Evolutionary conservation across 2,113 vertebrate genomes (phyloP).

Genomic region (Bambusicola thoracicus): DNA sequence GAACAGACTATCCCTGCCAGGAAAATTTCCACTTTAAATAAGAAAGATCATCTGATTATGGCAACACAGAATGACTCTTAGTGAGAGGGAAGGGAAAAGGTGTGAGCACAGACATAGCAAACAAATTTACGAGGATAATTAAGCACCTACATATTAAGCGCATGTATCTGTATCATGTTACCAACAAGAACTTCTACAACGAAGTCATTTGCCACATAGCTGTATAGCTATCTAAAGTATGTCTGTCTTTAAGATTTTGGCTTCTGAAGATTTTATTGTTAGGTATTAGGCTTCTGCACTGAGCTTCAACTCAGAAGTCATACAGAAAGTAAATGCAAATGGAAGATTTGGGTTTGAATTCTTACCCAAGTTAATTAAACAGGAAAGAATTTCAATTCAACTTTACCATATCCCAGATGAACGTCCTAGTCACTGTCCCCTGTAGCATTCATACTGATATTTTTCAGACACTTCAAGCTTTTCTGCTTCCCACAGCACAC

Average conservation of each 20-base stretch:
- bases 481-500: neutral
- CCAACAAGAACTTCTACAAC: neutral
- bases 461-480: neutral
- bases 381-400: neutral
- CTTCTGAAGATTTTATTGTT: neutral
- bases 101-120: neutral
- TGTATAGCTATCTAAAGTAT: neutral
- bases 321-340: neutral
- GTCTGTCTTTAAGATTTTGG: neutral
- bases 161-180: neutral
- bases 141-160: neutral
- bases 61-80: neutral
- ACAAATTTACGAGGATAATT: neutral
- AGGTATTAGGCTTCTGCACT: neutral
- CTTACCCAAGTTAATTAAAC: neutral
- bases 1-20: neutral
- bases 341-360: neutral
- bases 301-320: neutral
- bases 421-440: neutral
- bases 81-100: neutral
- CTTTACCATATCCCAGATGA: neutral
- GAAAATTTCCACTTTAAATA: neutral
- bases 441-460: neutral
- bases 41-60: neutral
- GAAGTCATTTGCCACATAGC: neutral